Base-by-base conservation (phyloP, 2,113 vertebrate genomes). In the Climacteris rufus region DNA sequence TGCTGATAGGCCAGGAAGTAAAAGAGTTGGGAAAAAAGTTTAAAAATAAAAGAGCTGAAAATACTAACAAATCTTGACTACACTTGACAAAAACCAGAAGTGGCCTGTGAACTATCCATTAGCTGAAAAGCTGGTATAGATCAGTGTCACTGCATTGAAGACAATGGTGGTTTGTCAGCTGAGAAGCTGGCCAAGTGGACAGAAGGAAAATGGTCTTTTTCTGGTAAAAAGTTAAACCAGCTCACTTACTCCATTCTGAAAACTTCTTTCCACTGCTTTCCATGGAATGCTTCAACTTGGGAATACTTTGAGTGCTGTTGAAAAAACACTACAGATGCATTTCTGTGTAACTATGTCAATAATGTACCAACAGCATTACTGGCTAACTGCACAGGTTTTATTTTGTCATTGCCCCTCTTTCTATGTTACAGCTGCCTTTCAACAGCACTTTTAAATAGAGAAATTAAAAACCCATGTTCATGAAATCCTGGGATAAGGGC, bases 91-190 rank as follows among this genome's bases (percentile, higher is more conserved):
- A 96, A 94, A 83, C 0, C 95, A 97, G 92, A 96, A 96, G 50
- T 40, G 53, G 84, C 71, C 90, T 94, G 85, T 91, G 82, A 94
- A 81, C 63, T 77, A 91, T 83, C 85, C 75, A 90, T 90, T 95
- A 96, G 64, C 92, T 90, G 90, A 93, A 95, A 94, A 92, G 94
- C 90, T 96, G 94, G 93, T 94, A 90, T 83, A 93, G 95, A 96
- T 96, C 94, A 96, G 78, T 81, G 87, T 96, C 82, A 89, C 59
- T 88, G 84, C 82, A 59, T 47, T 83, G 93, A 93, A 96, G 87
- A 97, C 94, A 96, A 88, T 96, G 68, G 78, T 92, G 82, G 90
- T 74, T 95, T 96, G 85, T 92, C 96, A 93, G 82, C 64, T 86
- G 75, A 96, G 92, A 93, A 74, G 63, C 52, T 77, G 75, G 83